Base-by-base conservation (phyloP, 2,113 vertebrate genomes). In the Hippocampus comes region DNA sequence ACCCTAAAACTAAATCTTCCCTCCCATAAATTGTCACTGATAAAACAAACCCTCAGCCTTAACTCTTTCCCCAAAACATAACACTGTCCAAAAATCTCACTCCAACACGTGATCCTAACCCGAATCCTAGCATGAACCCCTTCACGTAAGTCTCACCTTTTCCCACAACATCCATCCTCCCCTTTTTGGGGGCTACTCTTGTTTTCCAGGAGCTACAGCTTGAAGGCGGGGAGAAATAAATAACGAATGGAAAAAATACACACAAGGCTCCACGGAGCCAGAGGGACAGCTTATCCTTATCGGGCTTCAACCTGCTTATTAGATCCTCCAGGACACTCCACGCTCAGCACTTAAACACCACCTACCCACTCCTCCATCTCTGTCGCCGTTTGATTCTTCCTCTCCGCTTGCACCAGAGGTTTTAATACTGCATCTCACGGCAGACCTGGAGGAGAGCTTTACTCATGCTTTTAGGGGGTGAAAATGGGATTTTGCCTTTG, bases 251-350 rank as follows among this genome's bases (percentile, higher is more conserved):
- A 81, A 78, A 77, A 82, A 87, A 48, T 25, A 66, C 23, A 66
- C 42, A 48, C 84, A 87, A 81, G 82, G 82, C 85, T 87, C 84
- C 81, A 88, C 21, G 75, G 87, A 91, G 88, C 90, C 88, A 89
- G 87, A 80, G 90, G 90, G 90, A 90, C 85, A 90, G 90, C 91
- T 92, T 92, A 92, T 91, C 88, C 86, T 91, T 90, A 91, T 91
- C 90, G 86, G 87, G 76, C 87, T 91, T 91, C 89, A 90, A 92
- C 90, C 90, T 91, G 90, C 91, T 91, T 92, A 92, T 91, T 92
- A 90, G 87, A 91, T 89, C 89, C 88, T 90, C 83, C 84, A 90
- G 89, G 89, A 91, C 84, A 89, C 70, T 55, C 81, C 81, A 82
- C 59, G 55, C 82, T 88, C 90, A 84, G 79, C 76, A 80, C 86